A percentile compares a stretch with the other conserved stretches of the same genome.
Conservation (phyloP, 2,888 invertebrate genomes). For the Diarsia dahlii region DNA sequence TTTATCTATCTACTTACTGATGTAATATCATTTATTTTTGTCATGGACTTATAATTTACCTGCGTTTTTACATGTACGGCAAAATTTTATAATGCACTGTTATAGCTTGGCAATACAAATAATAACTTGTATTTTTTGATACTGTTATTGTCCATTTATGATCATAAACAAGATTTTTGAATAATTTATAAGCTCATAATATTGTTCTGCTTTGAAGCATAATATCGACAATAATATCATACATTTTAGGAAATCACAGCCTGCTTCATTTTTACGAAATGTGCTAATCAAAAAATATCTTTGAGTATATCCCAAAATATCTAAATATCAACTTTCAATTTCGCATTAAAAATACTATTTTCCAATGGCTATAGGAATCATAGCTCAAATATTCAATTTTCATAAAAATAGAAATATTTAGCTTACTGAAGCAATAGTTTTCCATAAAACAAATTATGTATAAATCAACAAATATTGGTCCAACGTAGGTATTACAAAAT, state of each 20-base stretch:
- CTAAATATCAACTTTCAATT: background rate
- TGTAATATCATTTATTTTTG: conserved; percentile 18
- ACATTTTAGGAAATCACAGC: conserved; percentile 59
- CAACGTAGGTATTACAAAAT: conserved; percentile 12
- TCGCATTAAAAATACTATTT: background rate
- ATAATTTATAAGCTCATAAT: conserved; percentile 16
- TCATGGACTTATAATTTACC: conserved; percentile 21
- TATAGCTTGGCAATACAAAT: conserved; percentile 1
- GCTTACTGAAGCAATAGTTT: background rate
- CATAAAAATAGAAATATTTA: conserved; percentile 3
- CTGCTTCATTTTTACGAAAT: conserved; percentile 33
- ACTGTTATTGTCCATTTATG: conserved; percentile 7
- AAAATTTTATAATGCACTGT: background rate
- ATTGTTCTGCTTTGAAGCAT: conserved; percentile 15
- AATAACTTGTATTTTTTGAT: background rate
- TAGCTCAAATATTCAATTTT: background rate
- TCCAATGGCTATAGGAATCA: background rate
- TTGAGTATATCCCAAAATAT: background rate
- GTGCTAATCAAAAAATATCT: background rate
- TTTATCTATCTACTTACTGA: conserved; percentile 4
- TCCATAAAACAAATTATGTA: conserved; percentile 2
- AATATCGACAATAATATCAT: conserved; percentile 3
- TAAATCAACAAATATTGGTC: conserved; percentile 34
- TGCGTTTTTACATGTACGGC: background rate
- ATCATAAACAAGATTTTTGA: background rate